These are phyloP conservation scores for Heliconius melpomene DNA, from an alignment of 1,140 invertebrate genomes.

Conservation along the genomic window DNA sequence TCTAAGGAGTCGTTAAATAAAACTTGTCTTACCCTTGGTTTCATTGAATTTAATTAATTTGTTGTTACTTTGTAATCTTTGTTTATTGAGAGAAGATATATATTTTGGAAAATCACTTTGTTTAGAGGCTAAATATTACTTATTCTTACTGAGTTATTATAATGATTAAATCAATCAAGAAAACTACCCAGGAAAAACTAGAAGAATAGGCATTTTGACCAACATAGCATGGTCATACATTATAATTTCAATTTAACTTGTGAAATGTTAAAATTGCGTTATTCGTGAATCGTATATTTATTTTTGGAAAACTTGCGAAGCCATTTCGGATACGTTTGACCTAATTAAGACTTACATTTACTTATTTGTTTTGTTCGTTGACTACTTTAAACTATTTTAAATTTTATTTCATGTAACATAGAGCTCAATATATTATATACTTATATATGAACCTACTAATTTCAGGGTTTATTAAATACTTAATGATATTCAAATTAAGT, in stretches of 20 bases:
- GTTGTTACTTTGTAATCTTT: not conserved
- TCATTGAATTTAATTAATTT: constrained; percentile 1
- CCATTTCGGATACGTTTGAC: constrained; percentile 23
- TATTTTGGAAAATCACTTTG: no score
- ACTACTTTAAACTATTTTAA: not conserved
- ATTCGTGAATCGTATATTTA: constrained; percentile 7
- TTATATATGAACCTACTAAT: not conserved
- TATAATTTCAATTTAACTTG: not conserved
- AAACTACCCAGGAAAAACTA: no score
- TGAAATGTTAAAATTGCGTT: not conserved
- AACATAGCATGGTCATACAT: not conserved
- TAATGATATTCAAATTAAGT: not conserved
- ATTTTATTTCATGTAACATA: not conserved
- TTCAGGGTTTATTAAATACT: no score
- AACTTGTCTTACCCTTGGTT: constrained; percentile 6
- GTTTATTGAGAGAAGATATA: no score
- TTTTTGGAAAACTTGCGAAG: constrained; percentile 2
- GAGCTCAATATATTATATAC: not conserved
- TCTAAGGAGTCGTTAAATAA: not conserved
- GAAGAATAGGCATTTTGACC: not conserved
- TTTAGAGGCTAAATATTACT: no score
- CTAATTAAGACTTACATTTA: constrained; percentile 21
- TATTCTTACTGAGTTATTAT: no score
- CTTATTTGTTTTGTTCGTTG: constrained; percentile 2
- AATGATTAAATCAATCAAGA: no score